Percentiles rank a stretch among this genome's conserved stretches.
These are phyloP conservation scores for Stenchaetothrips biformis DNA, from an alignment of 2,888 invertebrate species.

Conservation along the genomic window DNA sequence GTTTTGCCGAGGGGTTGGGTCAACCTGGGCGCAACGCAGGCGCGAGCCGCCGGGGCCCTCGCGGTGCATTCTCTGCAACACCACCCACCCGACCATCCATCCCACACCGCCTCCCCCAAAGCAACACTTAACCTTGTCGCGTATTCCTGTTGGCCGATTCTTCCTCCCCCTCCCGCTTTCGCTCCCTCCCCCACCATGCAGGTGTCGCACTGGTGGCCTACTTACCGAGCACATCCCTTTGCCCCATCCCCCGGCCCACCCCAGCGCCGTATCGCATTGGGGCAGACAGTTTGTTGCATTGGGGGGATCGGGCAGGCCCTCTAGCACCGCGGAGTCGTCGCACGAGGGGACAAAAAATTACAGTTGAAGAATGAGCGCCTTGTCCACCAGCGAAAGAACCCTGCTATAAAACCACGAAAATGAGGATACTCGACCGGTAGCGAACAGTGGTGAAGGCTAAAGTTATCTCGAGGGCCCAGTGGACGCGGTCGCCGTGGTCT, in stretches of 20 bases:
- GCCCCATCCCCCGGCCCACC: background rate
- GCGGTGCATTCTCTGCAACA: too few relatives aligned
- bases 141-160: background rate
- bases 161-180: background rate
- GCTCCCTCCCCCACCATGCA: background rate
- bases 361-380: too few relatives aligned
- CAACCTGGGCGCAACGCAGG: too few relatives aligned
- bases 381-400: too few relatives aligned
- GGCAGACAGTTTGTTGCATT: background rate
- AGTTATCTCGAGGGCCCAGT: too few relatives aligned
- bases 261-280: background rate
- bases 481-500: too few relatives aligned
- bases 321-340: background rate
- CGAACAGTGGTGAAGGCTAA: too few relatives aligned
- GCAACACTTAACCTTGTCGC: background rate
- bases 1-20: too few relatives aligned
- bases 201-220: conserved; percentile 10
- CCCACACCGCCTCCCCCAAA: background rate
- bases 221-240: background rate
- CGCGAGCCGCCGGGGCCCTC: too few relatives aligned
- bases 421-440: too few relatives aligned
- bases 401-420: too few relatives aligned
- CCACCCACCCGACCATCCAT: background rate
- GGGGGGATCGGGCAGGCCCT: background rate
- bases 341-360: too few relatives aligned